Evolutionary conservation across 2,797 vertebrate species (phyloP).

Genomic region (Sebastes itinus): DNA sequence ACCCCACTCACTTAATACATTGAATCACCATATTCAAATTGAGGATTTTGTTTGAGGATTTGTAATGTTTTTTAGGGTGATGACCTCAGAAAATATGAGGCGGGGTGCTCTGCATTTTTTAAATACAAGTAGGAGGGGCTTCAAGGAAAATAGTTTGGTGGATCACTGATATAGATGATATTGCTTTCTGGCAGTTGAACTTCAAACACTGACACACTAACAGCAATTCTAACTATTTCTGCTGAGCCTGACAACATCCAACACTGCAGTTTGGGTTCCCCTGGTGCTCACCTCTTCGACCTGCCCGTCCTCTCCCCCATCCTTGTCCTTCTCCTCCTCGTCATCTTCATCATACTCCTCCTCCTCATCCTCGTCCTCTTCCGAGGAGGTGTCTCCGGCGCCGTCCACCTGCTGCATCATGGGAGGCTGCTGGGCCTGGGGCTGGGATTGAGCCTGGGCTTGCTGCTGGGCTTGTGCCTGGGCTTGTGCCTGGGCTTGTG

Average conservation of each 20-base stretch:
- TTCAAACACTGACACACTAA: not conserved
- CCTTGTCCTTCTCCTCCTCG: conserved; percentile 98
- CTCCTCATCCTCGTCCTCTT: conserved; percentile 97
- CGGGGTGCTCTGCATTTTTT: too few relatives aligned
- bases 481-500: conserved; percentile 74
- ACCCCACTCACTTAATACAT: too few relatives aligned
- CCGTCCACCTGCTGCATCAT: conserved; percentile 97
- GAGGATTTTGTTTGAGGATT: too few relatives aligned
- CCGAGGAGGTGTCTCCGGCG: conserved; percentile 94
- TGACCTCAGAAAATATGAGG: too few relatives aligned
- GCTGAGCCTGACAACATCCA: not conserved
- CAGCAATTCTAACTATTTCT: too few relatives aligned
- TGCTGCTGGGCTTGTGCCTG: conserved; percentile 78
- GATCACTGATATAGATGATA: not conserved
- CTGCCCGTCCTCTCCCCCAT: conserved; percentile 95
- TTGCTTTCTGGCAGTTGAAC: not conserved
- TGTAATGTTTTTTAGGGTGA: too few relatives aligned
- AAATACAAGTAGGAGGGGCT: too few relatives aligned
- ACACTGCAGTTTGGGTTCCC: not conserved
- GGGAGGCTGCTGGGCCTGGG: conserved; percentile 87
- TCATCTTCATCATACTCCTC: conserved; percentile 99
- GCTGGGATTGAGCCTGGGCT: conserved; percentile 78
- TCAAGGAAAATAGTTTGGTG: too few relatives aligned
- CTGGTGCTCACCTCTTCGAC: conserved; percentile 91
- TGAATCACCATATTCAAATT: too few relatives aligned